These are phyloP conservation scores for Dorcus hopei DNA, from an alignment of 2,888 invertebrate genomes.

Conservation along the genomic window DNA sequence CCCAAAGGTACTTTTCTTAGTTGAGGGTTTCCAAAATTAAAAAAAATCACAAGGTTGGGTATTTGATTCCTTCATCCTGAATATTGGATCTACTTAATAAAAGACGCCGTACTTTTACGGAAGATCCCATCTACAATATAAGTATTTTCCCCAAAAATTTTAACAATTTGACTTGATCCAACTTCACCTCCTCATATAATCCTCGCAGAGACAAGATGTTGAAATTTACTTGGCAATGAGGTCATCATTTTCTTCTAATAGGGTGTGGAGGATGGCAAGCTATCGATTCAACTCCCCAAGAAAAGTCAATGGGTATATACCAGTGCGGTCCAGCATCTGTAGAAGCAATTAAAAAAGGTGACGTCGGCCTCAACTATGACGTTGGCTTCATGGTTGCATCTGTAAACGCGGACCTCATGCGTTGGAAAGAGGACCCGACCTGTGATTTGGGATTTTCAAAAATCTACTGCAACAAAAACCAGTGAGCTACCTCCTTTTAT, in stretches of 20 bases:
- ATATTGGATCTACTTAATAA: too few species aligned
- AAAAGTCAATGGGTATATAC: slow-evolving; percentile 67
- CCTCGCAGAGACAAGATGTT: neutral
- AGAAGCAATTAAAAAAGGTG: slow-evolving; percentile 73
- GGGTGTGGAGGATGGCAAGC: slow-evolving; percentile 91
- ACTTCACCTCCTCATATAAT: too few species aligned
- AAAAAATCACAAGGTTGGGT: too few species aligned
- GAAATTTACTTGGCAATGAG: neutral
- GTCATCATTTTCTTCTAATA: slow-evolving; percentile 24
- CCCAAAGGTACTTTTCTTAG: slow-evolving; percentile 53
- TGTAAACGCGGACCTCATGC: slow-evolving; percentile 79
- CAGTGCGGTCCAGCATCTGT: slow-evolving; percentile 79
- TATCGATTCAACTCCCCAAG: slow-evolving; percentile 82
- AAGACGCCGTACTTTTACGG: too few species aligned
- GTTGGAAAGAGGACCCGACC: slow-evolving; percentile 69
- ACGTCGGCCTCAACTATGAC: slow-evolving; percentile 71
- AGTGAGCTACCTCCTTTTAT: slow-evolving; percentile 53
- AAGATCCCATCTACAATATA: too few species aligned
- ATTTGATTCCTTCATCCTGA: too few species aligned
- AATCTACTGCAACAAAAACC: slow-evolving; percentile 70
- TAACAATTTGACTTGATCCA: too few species aligned
- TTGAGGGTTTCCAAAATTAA: too few species aligned
- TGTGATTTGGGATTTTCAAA: slow-evolving; percentile 63
- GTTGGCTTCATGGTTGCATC: slow-evolving; percentile 76
- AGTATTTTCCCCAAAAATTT: too few species aligned